Conservation (phyloP, 2,113 vertebrate genomes). For the Erinaceus europaeus region DNA sequence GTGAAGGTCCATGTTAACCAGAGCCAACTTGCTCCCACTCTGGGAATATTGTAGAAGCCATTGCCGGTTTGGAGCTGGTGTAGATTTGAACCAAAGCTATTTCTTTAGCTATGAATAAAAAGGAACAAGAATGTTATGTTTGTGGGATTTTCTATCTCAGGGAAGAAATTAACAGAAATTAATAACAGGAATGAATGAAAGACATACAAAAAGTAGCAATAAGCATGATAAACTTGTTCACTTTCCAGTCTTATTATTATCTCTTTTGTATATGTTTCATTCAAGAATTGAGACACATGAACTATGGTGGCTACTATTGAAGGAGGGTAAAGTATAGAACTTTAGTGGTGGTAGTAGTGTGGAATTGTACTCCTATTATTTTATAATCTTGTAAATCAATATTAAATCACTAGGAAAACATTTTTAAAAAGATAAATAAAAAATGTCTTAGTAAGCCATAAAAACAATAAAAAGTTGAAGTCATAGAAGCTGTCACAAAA, state of each 20-base stretch:
- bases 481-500: neutral
- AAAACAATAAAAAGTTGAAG: constrained; percentile 4
- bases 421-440: neutral
- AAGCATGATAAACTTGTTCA: neutral
- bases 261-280: too few relatives aligned
- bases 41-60: neutral
- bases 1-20: neutral
- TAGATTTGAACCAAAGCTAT: neutral
- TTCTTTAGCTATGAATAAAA: neutral
- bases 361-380: too few relatives aligned
- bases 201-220: neutral
- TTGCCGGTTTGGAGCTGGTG: neutral
- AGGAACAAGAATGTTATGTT: neutral
- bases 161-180: neutral
- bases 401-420: too few relatives aligned
- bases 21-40: neutral
- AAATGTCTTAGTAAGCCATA: neutral
- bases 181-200: neutral
- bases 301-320: too few relatives aligned
- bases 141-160: neutral
- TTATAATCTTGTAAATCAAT: neutral
- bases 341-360: neutral
- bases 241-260: too few relatives aligned
- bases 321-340: neutral
- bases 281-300: too few relatives aligned